Conservation (phyloP, 2,797 vertebrate genomes). For the Pantherophis vulpinus region DNA sequence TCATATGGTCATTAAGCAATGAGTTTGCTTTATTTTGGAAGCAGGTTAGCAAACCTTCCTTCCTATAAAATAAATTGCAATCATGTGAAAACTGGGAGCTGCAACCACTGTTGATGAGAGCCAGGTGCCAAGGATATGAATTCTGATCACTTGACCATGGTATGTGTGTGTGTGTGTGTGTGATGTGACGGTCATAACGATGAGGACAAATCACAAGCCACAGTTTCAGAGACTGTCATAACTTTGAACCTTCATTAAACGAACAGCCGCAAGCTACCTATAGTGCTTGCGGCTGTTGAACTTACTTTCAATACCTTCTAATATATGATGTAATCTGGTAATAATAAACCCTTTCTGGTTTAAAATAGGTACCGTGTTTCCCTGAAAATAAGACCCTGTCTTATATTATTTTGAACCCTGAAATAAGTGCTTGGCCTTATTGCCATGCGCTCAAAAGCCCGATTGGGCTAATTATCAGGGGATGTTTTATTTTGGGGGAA, state of each 20-base stretch:
- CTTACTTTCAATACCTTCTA: neutral
- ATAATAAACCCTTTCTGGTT: neutral
- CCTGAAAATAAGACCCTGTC: too few species aligned
- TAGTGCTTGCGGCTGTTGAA: too few species aligned
- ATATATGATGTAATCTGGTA: neutral
- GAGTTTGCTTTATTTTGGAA: neutral
- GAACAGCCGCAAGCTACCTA: neutral
- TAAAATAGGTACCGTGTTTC: neutral
- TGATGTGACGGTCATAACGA: neutral
- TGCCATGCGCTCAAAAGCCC: too few species aligned
- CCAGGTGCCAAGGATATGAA: too few species aligned
- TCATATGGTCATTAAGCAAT: neutral
- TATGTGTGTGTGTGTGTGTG: too few species aligned
- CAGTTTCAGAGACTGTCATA: neutral
- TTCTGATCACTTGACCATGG: neutral
- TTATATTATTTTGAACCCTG: too few species aligned
- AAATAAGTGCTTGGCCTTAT: too few species aligned
- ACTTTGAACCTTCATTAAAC: neutral
- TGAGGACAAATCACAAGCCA: neutral
- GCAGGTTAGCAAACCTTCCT: neutral
- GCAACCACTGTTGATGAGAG: neutral
- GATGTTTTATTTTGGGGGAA: too few species aligned
- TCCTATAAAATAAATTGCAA: neutral
- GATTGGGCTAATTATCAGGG: too few species aligned
- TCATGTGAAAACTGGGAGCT: neutral